Evolutionary conservation across 1,140 invertebrate genomes (phyloP), one percentile per base, ranked within the genome.

Genomic region (Meloidogyne hapla): DNA sequence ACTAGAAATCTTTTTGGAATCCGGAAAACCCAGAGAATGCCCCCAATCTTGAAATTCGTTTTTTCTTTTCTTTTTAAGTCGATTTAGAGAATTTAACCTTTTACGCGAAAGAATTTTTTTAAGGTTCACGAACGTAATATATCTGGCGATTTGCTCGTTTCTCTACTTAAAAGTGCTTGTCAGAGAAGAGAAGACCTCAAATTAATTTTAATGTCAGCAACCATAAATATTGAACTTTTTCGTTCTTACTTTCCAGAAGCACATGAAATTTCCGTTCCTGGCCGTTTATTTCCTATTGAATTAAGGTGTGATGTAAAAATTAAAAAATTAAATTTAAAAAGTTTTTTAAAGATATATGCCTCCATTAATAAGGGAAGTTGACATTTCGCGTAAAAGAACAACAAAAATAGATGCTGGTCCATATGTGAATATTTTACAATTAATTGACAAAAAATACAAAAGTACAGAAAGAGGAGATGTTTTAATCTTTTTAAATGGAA

Each of bases 191-290:
- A 89, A 21, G 91, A 96, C 84, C 88, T 98, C 4, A 73, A 73
- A 88, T 88, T 99, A 8, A 92, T 99, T 21, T 90, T 99, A 0
- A 99, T 99, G 96, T 98, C 95, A 8, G 96, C 96, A 15, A 99
- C 96, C 1, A 98, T 99, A 61, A 99, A 99, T 89, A 92, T 98
- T 62, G 90, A 94, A 79, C 89, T 98, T 1, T 99, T 98, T 88
- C 91, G 91, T 78, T 89, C 91, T 77, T 99, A 96, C 88, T 99
- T 98, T 89, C 90, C 92, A 77, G 90, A 92, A 63, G 92, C 92
- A 56, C 91, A 91, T 80, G 90, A 95, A 65, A 92, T 96, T 81
- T 75, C 93, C 92, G 94, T 99, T 38, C 96, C 96, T 45, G 96
- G 96, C 9, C 90, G 96, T 76, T 89, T 98, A 21, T 95, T 92